phyloP scores from a whole-genome alignment of 2,888 invertebrate genomes.

The Calliopum simillimum region DNA sequence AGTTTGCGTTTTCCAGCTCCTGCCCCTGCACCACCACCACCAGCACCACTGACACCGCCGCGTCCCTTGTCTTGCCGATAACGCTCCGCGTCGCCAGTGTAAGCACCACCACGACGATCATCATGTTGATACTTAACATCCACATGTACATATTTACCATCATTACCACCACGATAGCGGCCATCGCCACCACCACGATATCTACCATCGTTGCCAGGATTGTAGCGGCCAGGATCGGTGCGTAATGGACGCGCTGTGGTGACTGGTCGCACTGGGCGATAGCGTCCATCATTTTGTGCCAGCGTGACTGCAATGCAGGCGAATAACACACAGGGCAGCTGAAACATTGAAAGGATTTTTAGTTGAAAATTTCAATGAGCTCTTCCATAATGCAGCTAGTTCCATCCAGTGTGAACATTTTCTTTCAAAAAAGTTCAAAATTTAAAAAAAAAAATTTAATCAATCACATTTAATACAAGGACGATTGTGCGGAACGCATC shows the following conservation, averaged over 20 bases:
- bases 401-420: too few relatives aligned
- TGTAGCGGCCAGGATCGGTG: constrained; percentile 60
- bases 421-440: too few relatives aligned
- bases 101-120: constrained; percentile 55
- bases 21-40: constrained; percentile 48
- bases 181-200: constrained; percentile 65
- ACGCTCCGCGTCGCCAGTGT: constrained; percentile 51
- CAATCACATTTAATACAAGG: too few relatives aligned
- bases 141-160: constrained; percentile 70
- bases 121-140: constrained; percentile 60
- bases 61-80: constrained; percentile 51
- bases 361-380: background rate
- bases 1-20: constrained; percentile 29
- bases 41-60: constrained; percentile 49
- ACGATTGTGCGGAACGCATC: too few relatives aligned
- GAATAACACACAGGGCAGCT: constrained; percentile 40
- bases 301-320: constrained; percentile 43
- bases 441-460: too few relatives aligned
- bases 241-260: constrained; percentile 46
- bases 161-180: constrained; percentile 56
- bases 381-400: too few relatives aligned
- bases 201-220: constrained; percentile 58
- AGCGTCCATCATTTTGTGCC: constrained; percentile 67
- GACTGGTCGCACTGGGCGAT: constrained; percentile 59
- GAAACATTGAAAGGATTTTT: background rate